A percentile compares a stretch with the other conserved stretches of the same genome.
These are phyloP conservation scores for Aporophyla lueneburgensis DNA, from an alignment of 2,888 invertebrate species.

Conservation along the genomic window DNA sequence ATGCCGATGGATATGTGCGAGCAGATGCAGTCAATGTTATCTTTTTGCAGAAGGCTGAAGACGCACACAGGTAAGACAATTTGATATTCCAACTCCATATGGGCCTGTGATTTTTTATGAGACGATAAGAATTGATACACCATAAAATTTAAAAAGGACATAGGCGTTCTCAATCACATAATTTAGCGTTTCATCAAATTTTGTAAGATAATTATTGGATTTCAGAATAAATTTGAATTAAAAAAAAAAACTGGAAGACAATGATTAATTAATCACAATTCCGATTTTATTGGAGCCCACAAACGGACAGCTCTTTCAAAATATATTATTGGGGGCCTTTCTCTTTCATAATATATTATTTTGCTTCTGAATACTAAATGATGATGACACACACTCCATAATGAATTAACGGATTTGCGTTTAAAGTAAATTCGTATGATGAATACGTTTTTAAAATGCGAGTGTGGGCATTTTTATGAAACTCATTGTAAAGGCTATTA, in stretches of 20 bases:
- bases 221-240: neutral
- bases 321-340: too few species aligned
- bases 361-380: constrained; percentile 22
- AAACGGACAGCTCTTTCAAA: constrained; percentile 7
- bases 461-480: neutral
- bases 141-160: neutral
- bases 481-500: neutral
- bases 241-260: neutral
- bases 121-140: neutral
- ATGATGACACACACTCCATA: constrained; percentile 10
- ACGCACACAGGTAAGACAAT: constrained; percentile 88
- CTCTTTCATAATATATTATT: constrained; percentile 16
- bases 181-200: neutral
- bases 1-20: constrained; percentile 94
- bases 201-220: neutral
- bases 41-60: constrained; percentile 92
- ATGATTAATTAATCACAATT: neutral
- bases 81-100: neutral
- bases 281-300: constrained; percentile 5
- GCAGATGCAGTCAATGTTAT: constrained; percentile 93
- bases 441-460: constrained; percentile 3
- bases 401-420: neutral
- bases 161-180: neutral
- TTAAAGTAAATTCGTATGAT: neutral
- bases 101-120: neutral